These are phyloP conservation scores for Chloroclystis v-ata DNA, from an alignment of 2,888 invertebrate species.

Conservation along the genomic window DNA sequence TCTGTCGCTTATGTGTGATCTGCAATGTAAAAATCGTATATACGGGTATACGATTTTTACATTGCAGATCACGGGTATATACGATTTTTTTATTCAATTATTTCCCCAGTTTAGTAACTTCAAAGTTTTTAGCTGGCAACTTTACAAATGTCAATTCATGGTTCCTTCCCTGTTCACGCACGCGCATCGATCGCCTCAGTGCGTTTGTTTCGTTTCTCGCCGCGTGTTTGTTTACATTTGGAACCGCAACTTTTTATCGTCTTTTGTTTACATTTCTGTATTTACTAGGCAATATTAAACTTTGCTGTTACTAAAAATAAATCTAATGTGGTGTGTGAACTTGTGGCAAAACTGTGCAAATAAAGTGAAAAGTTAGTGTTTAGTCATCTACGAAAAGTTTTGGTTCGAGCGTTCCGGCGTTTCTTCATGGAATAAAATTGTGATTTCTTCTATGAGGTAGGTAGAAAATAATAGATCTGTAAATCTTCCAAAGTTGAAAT, in stretches of 20 bases:
- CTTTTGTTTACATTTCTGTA: conserved; percentile 33
- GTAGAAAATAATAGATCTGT: conserved; percentile 11
- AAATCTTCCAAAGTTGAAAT: neutral
- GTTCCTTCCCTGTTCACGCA: neutral
- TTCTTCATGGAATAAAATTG: conserved; percentile 21
- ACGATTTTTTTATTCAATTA: neutral
- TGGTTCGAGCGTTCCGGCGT: conserved; percentile 27
- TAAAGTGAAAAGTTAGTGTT: conserved; percentile 25
- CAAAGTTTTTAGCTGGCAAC: conserved; percentile 3
- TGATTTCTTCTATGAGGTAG: conserved; percentile 13
- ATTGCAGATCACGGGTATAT: too few relatives aligned
- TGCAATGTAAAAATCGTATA: too few relatives aligned
- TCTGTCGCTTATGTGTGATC: too few relatives aligned
- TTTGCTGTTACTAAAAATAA: conserved; percentile 27
- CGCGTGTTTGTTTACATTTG: conserved; percentile 47
- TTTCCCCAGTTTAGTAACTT: neutral
- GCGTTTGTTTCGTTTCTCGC: conserved; percentile 14
- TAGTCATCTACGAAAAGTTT: conserved; percentile 38
- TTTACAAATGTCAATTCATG: conserved; percentile 5
- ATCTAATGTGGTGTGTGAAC: conserved; percentile 32
- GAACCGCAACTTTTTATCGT: conserved; percentile 31
- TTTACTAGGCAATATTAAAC: conserved; percentile 8
- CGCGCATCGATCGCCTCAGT: conserved; percentile 2
- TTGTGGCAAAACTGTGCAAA: conserved; percentile 51
- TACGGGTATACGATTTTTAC: too few relatives aligned